Percentiles rank a stretch among this genome's conserved stretches.
These are phyloP conservation scores for Chalcis sispes DNA, from an alignment of 2,888 invertebrate genomes.

Conservation along the genomic window DNA sequence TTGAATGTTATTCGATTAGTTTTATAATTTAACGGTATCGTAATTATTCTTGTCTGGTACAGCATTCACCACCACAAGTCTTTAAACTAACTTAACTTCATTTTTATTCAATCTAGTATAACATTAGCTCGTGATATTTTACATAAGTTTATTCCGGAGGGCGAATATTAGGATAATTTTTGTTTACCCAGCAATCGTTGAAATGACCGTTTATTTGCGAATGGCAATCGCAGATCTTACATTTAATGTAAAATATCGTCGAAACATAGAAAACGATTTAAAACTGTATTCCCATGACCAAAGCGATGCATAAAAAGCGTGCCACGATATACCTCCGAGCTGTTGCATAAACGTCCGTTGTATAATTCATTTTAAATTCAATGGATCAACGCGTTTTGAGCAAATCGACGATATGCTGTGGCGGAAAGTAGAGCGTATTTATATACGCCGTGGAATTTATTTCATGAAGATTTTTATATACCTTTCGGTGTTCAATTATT, in stretches of 20 bases:
- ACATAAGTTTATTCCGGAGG: too few relatives aligned
- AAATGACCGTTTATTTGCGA: background rate
- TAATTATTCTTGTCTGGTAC: too few relatives aligned
- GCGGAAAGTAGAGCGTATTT: conserved; percentile 3
- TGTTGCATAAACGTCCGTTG: background rate
- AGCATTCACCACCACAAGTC: too few relatives aligned
- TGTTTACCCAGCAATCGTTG: conserved; percentile 29
- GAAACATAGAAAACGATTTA: conserved; percentile 12
- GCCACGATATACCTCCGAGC: conserved; percentile 23
- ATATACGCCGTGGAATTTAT: conserved; percentile 19
- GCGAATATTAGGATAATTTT: background rate
- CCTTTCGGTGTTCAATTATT: too few relatives aligned
- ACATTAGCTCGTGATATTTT: too few relatives aligned
- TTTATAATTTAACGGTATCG: too few relatives aligned
- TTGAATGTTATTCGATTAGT: too few relatives aligned
- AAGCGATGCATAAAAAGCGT: conserved; percentile 16
- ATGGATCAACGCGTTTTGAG: background rate
- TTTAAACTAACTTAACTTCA: too few relatives aligned
- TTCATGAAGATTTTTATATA: conserved; percentile 22
- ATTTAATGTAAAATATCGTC: background rate
- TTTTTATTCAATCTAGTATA: too few relatives aligned
- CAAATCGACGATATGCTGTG: conserved; percentile 12
- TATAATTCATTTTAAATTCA: conserved; percentile 31
- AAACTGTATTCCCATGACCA: conserved; percentile 24
- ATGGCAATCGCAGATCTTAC: background rate